Percentiles rank a stretch among this genome's conserved stretches.
These are phyloP conservation scores for Brachyopa scutellaris DNA, from an alignment of 2,888 invertebrate genomes.

Conservation along the genomic window DNA sequence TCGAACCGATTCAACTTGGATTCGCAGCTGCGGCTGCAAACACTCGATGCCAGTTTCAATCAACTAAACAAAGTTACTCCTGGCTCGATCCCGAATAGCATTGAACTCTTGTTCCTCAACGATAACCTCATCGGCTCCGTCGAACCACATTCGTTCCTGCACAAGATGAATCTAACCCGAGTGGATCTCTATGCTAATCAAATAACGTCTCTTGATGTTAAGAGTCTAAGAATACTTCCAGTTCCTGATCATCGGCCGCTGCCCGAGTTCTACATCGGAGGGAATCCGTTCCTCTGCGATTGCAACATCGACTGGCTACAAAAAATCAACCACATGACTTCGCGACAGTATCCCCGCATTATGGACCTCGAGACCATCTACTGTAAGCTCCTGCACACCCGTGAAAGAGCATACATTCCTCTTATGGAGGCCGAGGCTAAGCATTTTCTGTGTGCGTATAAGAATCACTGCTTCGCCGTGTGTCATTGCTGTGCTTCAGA, in stretches of 20 bases:
- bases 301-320: slow-evolving; percentile 98
- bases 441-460: slow-evolving; percentile 95
- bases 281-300: slow-evolving; percentile 96
- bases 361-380: slow-evolving; percentile 95
- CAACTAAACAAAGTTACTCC: slow-evolving; percentile 90
- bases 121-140: slow-evolving; percentile 93
- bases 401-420: slow-evolving; percentile 92
- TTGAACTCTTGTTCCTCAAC: slow-evolving; percentile 93
- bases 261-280: slow-evolving; percentile 96
- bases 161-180: slow-evolving; percentile 93
- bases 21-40: slow-evolving; percentile 88
- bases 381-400: slow-evolving; percentile 92
- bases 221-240: slow-evolving; percentile 91
- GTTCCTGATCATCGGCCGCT: slow-evolving; percentile 88
- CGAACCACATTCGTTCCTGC: slow-evolving; percentile 94
- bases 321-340: slow-evolving; percentile 92
- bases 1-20: slow-evolving; percentile 89
- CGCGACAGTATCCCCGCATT: slow-evolving; percentile 93
- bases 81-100: slow-evolving; percentile 90
- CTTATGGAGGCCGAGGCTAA: slow-evolving; percentile 93
- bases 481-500: slow-evolving; percentile 98
- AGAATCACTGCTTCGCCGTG: slow-evolving; percentile 95
- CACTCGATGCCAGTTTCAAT: slow-evolving; percentile 95
- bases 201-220: slow-evolving; percentile 94
- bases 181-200: slow-evolving; percentile 97